Evolutionary conservation across 2,888 invertebrate genomes (phyloP), one percentile per base, ranked within the genome.

Genomic region (Tipula lateralis): DNA sequence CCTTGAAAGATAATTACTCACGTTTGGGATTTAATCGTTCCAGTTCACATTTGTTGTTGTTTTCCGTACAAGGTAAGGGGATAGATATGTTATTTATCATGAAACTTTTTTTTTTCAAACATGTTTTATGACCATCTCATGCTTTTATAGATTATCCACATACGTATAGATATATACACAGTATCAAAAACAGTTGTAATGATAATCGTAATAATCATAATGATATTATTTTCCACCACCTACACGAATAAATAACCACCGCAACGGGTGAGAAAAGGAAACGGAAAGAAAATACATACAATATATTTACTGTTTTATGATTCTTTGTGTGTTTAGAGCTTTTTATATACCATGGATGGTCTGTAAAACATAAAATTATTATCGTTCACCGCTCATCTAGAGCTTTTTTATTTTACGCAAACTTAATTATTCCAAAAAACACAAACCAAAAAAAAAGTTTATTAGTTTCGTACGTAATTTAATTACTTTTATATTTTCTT

Each of bases 1-100:
- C 66, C 24, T 66, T 66, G 66, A 66, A 66, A 66, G 66, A 66
- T 66, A 66, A 66, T 66, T 66, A 66, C 66, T 66, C 66, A 66
- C 66, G 24, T 66, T 66, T 66, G 66, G 66, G 66, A 66, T 66
- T 66, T 66, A 66, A 66, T 66, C 66, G 66, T 66, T 24, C 19
- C 66, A 66, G 9, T 66, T 66, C 9, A 16, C 16, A 16, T 50
- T 66, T 50, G 44, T 3, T 44, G 44, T 44, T 50, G 2, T n/a
- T 6, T 16, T 36, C 36, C 12, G 9, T 36, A 36, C 12, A 34
- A 44, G 39, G 19, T 50, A 5, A 1, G 19, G 66, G 12, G n/a
- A 66, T 24, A 24, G 66, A 24, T 66, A 66, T 24, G 66, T 44
- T 44, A 44, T 9, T 24, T 66, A 66, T 24, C 24, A 24, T 24